Evolutionary conservation across 1,140 invertebrate genomes (phyloP), one percentile per base, ranked within the genome.

Genomic region (Conus ventricosus): DNA sequence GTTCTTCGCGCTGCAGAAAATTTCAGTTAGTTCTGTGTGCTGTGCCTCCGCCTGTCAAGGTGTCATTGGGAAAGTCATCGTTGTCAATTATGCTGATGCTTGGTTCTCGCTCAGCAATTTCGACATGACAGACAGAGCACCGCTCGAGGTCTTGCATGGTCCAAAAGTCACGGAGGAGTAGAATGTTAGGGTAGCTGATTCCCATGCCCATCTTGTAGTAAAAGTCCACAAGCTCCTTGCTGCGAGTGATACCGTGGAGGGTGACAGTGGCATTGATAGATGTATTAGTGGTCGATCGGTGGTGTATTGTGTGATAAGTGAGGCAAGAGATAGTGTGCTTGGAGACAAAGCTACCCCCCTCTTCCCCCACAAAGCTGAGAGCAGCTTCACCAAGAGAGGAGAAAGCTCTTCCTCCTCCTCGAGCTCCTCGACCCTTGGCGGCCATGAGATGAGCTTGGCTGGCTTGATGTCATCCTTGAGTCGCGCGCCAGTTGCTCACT

Each of bases 231-330:
- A 81, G 25, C 78, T 81, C 78, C 15, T 55, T 84, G 54, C 83
- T 84, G n/a, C 55, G 27, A 25, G 83, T 57, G n/a, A 84, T n/a
- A 10, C 83, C 6, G 55, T 84, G 54, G 20, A 67, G 60, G 60
- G 60, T 67, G 60, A 67, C n/a, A 54, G 54, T 57, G 55, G n/a
- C n/a, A 84, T 84, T 84, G n/a, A 57, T 51, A 15, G 39, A 10
- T 20, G 55, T 25, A 11, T 17, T 25, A 15, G 54, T 84, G 39
- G 83, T 54, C 55, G 39, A 53, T 55, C 8, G 15, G 83, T 84
- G 83, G 54, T 54, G 83, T 84, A 84, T 3, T 6, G 39, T 84
- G 6, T 84, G 51, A 84, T 51, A 53, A 84, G n/a, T 51, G 83
- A 84, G n/a, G 83, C 83, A 55, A 84, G 39, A 17, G 83, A 84